phyloP scores from a whole-genome alignment of 2,797 vertebrate species.

The Choloepus didactylus region DNA sequence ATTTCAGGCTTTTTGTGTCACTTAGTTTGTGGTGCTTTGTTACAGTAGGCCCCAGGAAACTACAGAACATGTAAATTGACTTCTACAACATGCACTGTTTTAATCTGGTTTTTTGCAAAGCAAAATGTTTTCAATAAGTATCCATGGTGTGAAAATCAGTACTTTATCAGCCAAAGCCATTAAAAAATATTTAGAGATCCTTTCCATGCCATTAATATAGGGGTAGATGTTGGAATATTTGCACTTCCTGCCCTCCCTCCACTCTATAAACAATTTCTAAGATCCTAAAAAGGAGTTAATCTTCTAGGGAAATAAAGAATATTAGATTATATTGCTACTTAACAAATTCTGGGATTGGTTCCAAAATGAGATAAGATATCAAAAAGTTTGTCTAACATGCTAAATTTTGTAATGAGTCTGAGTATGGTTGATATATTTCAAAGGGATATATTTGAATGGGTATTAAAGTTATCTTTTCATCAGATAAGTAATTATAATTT shows the following conservation, averaged over 20 bases:
- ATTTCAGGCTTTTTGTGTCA: too few relatives aligned
- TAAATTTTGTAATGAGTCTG: neutral
- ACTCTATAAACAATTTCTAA: neutral
- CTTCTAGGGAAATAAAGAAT: neutral
- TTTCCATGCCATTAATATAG: neutral
- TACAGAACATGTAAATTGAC: neutral
- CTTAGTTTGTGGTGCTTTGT: too few relatives aligned
- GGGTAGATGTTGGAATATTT: neutral
- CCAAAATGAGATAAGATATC: neutral
- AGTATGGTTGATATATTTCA: neutral
- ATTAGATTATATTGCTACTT: neutral
- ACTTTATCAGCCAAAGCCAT: neutral
- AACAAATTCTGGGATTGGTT: neutral
- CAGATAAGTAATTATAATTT: neutral
- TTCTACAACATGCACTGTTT: neutral
- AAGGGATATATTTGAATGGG: neutral
- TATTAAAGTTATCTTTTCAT: neutral
- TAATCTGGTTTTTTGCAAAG: neutral
- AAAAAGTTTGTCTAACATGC: neutral
- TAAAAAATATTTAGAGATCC: neutral
- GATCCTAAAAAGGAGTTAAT: neutral
- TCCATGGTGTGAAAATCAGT: neutral
- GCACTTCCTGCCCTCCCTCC: rapidly evolving
- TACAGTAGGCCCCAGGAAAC: too few relatives aligned
- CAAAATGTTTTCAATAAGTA: neutral